These are phyloP conservation scores for Megamerina dolium DNA, from an alignment of 2,888 invertebrate genomes.

Conservation along the genomic window DNA sequence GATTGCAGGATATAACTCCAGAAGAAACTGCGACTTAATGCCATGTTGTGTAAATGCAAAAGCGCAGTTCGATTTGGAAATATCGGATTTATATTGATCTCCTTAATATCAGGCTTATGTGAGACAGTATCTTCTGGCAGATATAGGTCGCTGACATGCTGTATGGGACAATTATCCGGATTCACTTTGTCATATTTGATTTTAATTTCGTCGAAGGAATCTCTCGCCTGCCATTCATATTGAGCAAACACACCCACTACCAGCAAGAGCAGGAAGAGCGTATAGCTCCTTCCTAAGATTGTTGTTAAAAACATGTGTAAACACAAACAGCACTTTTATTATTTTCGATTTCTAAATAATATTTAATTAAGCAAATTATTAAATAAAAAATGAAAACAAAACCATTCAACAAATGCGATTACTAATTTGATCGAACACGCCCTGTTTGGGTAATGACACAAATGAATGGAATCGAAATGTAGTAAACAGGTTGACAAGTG, in stretches of 20 bases:
- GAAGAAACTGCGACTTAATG: slow-evolving; percentile 90
- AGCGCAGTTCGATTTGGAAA: slow-evolving; percentile 91
- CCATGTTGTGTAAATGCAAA: slow-evolving; percentile 92
- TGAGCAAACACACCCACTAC: slow-evolving; percentile 69
- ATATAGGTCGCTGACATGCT: slow-evolving; percentile 76
- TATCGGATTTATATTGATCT: slow-evolving; percentile 88
- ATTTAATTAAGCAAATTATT: neutral
- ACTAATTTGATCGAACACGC: slow-evolving; percentile 20
- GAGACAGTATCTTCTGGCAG: slow-evolving; percentile 80
- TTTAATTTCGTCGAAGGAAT: slow-evolving; percentile 84
- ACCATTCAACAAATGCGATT: slow-evolving; percentile 14
- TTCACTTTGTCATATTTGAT: slow-evolving; percentile 76
- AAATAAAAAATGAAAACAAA: slow-evolving; percentile 7
- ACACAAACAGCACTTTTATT: slow-evolving; percentile 3
- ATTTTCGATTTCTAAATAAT: neutral
- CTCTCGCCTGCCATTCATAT: slow-evolving; percentile 87
- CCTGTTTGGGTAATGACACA: slow-evolving; percentile 21
- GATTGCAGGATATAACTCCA: slow-evolving; percentile 93
- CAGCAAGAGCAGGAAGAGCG: slow-evolving; percentile 40
- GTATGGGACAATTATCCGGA: slow-evolving; percentile 83
- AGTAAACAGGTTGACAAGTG: neutral
- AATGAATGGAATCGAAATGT: slow-evolving; percentile 15
- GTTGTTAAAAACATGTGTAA: slow-evolving; percentile 32
- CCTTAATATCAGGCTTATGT: slow-evolving; percentile 87
- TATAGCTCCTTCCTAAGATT: slow-evolving; percentile 44